phyloP scores from a whole-genome alignment of 2,113 vertebrate species.

The Phrynocephalus versicolor region DNA sequence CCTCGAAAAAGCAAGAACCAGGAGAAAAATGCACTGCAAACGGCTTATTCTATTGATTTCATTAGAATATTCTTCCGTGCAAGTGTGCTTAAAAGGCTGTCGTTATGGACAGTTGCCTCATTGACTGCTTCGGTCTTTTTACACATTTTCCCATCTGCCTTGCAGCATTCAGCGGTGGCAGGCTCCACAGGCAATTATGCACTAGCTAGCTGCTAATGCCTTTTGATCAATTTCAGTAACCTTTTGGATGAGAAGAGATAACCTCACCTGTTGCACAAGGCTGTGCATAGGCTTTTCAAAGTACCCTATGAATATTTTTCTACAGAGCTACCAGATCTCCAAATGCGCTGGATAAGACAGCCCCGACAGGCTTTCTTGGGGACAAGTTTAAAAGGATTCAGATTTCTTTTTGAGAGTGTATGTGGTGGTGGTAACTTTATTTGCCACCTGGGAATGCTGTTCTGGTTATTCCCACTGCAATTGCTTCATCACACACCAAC shows the following conservation, averaged over 20 bases:
- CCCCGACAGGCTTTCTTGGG: not conserved
- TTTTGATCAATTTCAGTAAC: not conserved
- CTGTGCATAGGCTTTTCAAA: not conserved
- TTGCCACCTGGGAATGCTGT: not conserved
- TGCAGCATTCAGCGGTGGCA: not conserved
- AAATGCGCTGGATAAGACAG: not conserved
- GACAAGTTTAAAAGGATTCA: not conserved
- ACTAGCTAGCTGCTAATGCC: not conserved
- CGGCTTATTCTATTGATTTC: constrained; percentile 1
- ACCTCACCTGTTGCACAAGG: not conserved
- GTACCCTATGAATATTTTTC: not conserved
- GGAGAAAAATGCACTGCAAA: not conserved
- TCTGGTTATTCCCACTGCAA: not conserved
- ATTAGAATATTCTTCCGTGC: not conserved
- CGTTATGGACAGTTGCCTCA: constrained; percentile 21
- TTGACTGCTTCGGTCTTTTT: constrained; percentile 11
- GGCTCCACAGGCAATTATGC: constrained; percentile 4
- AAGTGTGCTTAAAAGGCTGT: constrained; percentile 9
- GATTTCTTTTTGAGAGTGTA: not conserved
- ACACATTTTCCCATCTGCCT: not conserved
- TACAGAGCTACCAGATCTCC: not conserved
- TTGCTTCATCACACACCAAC: not conserved
- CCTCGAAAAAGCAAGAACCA: not conserved
- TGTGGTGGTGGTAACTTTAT: too few species aligned
- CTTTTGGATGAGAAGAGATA: not conserved